Base-by-base conservation (phyloP, 1,140 invertebrate genomes). In the Cherax quadricarinatus region DNA sequence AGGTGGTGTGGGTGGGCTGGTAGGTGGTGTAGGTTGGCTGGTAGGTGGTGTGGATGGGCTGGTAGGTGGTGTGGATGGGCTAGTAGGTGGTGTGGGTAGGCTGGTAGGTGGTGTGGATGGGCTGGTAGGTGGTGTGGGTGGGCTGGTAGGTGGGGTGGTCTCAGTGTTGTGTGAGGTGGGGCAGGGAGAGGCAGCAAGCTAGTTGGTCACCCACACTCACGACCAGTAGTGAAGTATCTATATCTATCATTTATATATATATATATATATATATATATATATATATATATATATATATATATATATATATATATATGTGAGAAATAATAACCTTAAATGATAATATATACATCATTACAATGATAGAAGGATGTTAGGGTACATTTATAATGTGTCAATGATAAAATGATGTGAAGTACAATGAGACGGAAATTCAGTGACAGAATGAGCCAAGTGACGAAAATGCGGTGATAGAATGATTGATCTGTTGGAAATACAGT, bases 211-310 rank as follows among this genome's bases (percentile, higher is more conserved):
- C 10, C 18, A 14, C 62, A 66, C 16, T 66, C 62, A 66, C 62
- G 53, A 57, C 53, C 53, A 57, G 0, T 9, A 57, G 53, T 66
- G 62, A 18, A 18, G 6, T 79, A 79, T 79, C 24, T 79, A 79
- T 79, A 79, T 79, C 24, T 79, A 79, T 51, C 30, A 79, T 79
- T 30, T 79, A 66, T 66, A 79, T 79, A 79, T 79, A 60, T 83
- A 83, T 83, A 60, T 83, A 83, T 83, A 49, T 83, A 83, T 83
- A 30, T 53, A 83, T 83, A 30, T 83, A 53, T 51, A 30, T 83
- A 83, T 53, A 30, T 53, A 83, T 57, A 53, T 21, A 60, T 83
- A 53, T 83, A 83, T 60, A 53, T 53, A 60, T 53, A 53, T 83
- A 83, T 83, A 21, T 24, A 83, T 79, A 66, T 66, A 66, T 66